Evolutionary conservation across 2,888 invertebrate species (phyloP).

Genomic region (Plusia festucae): DNA sequence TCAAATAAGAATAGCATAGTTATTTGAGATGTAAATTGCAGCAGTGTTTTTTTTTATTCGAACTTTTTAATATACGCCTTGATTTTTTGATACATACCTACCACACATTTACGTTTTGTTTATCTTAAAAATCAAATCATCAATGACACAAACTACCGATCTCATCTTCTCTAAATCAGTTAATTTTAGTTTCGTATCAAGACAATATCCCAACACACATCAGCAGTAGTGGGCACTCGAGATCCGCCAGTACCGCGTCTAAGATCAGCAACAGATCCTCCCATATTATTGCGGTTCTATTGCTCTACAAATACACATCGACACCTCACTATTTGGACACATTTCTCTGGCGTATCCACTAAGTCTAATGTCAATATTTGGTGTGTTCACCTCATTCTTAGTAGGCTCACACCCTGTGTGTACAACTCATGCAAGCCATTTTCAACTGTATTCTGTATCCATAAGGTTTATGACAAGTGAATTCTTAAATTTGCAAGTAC

Average conservation of each 20-base stretch:
- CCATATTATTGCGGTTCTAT: slow-evolving; percentile 77
- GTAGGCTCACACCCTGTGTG: slow-evolving; percentile 53
- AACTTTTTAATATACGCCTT: no score
- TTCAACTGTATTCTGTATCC: slow-evolving; percentile 21
- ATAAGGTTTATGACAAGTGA: slow-evolving; percentile 22
- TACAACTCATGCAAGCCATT: slow-evolving; percentile 24
- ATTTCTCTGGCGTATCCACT: slow-evolving; percentile 82
- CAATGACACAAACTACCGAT: background rate
- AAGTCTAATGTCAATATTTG: slow-evolving; percentile 85
- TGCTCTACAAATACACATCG: slow-evolving; percentile 81
- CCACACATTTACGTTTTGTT: no score
- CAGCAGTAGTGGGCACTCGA: slow-evolving; percentile 41
- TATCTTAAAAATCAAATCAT: no score
- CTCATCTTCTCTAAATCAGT: slow-evolving; percentile 3
- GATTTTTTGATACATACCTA: no score
- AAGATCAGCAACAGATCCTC: slow-evolving; percentile 56
- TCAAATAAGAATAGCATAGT: no score
- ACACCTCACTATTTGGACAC: slow-evolving; percentile 83
- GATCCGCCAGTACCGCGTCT: slow-evolving; percentile 44
- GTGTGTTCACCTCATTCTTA: slow-evolving; percentile 78
- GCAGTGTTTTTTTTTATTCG: no score
- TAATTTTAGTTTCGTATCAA: slow-evolving; percentile 12
- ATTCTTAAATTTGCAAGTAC: slow-evolving; percentile 42
- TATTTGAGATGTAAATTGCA: no score
- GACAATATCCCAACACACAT: slow-evolving; percentile 25